Evolutionary conservation across 2,888 invertebrate genomes (phyloP), one percentile per base, ranked within the genome.

Genomic region (Volucella inflata): DNA sequence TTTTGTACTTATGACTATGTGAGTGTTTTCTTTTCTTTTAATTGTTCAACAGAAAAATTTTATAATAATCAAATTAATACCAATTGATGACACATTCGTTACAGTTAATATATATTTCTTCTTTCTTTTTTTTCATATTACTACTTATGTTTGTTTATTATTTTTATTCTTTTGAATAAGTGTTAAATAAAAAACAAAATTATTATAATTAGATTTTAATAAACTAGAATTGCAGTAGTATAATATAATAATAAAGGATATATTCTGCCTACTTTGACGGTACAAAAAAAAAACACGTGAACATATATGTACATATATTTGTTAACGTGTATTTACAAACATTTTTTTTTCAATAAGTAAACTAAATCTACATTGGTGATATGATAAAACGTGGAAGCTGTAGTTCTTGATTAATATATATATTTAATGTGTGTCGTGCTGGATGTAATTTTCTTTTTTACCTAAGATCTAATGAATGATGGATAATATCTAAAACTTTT

Each of bases 1-100:
- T 36, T 77, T 77, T 77, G 60, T 77, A 77, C 77, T 77, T 42
- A 62, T 70, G 62, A 77, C 77, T 77, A 70, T 38, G 11, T 67
- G 51, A 44, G 67, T 59, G 36, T 75, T 57, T 42, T 57, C 17
- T 40, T 38, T 11, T 30, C 14, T 46, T 42, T 21, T 51, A 46
- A 30, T 42, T 65, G 42, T 53, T 46, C 10, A 17, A 53, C 36
- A 55, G 14, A 30, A 55, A 59, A 55, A 9, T 46, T 62, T 16
- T 55, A 46, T 36, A 40, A 50, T 21, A 11, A 30, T 11, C 17
- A 67, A 42, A 46, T 59, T 59, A 76, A 67, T 67, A 76, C 60
- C 59, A 77, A 53, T 62, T 16, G 30, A 77, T 77, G 68, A 62
- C 68, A 77, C 77, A 70, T 70, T 70, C 21, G 68, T 70, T 70